Conservation (phyloP, 2,888 invertebrate species). For the Melanargia galathea region DNA sequence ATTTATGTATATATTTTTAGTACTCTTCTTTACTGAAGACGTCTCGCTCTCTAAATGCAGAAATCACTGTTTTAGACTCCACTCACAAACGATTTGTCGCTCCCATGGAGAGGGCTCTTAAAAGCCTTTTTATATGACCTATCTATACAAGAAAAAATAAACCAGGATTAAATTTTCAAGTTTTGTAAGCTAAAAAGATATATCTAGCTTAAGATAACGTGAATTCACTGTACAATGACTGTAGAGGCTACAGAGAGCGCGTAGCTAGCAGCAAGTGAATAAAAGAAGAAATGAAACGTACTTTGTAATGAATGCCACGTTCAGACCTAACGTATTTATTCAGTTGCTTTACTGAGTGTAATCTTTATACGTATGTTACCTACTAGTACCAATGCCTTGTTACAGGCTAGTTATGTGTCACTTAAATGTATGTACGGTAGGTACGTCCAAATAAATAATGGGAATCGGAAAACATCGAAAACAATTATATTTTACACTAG, state of each 20-base stretch:
- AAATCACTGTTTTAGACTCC: too few species aligned
- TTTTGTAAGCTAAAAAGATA: background rate
- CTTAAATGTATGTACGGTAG: background rate
- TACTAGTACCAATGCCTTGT: background rate
- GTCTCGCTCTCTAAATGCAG: too few species aligned
- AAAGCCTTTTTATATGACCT: too few species aligned
- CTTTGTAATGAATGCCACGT: background rate
- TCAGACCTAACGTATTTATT: background rate
- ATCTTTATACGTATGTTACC: background rate
- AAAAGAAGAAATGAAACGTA: conserved; percentile 8
- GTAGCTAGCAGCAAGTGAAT: background rate
- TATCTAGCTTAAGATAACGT: background rate
- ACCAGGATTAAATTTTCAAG: background rate
- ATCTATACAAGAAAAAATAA: background rate
- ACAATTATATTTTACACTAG: too few species aligned
- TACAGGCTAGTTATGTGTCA: background rate
- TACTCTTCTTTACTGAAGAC: too few species aligned
- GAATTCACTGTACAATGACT: background rate
- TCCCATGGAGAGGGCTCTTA: too few species aligned
- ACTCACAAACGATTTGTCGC: too few species aligned
- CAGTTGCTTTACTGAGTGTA: conserved; percentile 6
- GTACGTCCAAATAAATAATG: too few species aligned
- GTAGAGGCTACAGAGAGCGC: background rate
- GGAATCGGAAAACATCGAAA: too few species aligned
- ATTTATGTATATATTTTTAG: too few species aligned